Evolutionary conservation across 2,888 invertebrate species (phyloP).

Genomic region (Lamellibrachia satsuma): DNA sequence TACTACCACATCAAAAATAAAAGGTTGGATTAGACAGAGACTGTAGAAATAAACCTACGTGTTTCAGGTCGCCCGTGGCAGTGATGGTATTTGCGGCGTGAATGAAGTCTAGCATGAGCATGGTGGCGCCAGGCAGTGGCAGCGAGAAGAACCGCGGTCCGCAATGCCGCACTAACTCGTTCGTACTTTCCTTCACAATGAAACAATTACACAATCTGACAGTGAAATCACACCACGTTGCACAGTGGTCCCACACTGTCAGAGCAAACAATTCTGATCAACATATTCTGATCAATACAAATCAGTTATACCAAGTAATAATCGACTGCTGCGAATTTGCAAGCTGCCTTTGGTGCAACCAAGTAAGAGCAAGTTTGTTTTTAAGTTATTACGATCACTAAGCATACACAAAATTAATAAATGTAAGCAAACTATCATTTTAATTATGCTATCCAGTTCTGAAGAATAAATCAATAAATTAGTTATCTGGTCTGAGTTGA

Average conservation of each 20-base stretch:
- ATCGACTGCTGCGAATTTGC: background rate
- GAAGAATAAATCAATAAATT: background rate
- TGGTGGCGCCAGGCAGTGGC: constrained; percentile 86
- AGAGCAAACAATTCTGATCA: background rate
- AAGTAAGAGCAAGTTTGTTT: background rate
- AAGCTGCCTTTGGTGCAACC: constrained; percentile 13
- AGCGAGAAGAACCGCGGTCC: constrained; percentile 87
- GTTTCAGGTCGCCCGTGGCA: constrained; percentile 76
- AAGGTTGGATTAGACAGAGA: background rate
- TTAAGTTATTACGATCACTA: background rate
- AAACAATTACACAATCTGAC: background rate
- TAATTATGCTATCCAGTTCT: background rate
- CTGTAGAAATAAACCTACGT: constrained; percentile 58
- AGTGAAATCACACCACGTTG: background rate
- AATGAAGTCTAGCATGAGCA: constrained; percentile 87
- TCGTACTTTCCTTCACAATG: constrained; percentile 75
- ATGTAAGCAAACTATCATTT: background rate
- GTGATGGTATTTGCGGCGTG: constrained; percentile 88
- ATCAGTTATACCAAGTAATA: background rate
- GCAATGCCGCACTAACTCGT: constrained; percentile 80
- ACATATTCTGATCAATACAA: background rate
- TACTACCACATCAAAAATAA: background rate
- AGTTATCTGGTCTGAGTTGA: background rate
- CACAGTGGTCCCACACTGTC: background rate
- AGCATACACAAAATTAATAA: background rate